Evolutionary conservation across 1,140 invertebrate species (phyloP), one percentile per base, ranked within the genome.

Genomic region (Drosophila saltans): DNA sequence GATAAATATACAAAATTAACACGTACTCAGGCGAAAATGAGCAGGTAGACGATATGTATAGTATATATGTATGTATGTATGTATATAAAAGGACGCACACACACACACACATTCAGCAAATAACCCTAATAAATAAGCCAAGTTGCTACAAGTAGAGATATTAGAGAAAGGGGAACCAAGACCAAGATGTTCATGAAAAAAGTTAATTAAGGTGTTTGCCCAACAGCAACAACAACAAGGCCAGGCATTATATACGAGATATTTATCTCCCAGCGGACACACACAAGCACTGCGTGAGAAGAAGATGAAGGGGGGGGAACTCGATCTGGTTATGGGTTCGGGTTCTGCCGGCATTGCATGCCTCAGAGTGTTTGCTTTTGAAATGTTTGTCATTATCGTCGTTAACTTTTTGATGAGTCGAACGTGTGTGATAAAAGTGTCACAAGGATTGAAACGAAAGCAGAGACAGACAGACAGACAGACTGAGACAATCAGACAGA

Each of bases 171-270:
- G 28, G 66, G 56, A n/a, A 58, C 28, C 40, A 59, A 33, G 55
- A 48, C 69, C 70, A 75, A 86, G 82, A 86, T 79, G 82, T 76
- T 79, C 75, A 72, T 70, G 69, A 79, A 89, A 86, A 83, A 89
- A 89, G 84, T 89, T 89, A 89, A 89, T 89, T 89, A 89, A 89
- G 85, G 84, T 89, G 85, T 89, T 89, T 89, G 84, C 75, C 84
- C 84, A 76, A 69, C 65, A 30, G 16, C 16, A 16, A 16, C 16
- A 16, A 16, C 16, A 16, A 16, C 28, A 78, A 65, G 72, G 78
- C 62, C 72, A 58, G 66, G 74, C 81, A 83, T 77, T 84, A 82
- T 82, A 88, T 89, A 78, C 64, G 71, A 89, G 84, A 89, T 89
- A 89, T 84, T 89, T 89, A 89, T 89, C 84, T 78, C 41, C 52